Conservation (phyloP, 2,888 invertebrate genomes). For the Aradus depressus region DNA sequence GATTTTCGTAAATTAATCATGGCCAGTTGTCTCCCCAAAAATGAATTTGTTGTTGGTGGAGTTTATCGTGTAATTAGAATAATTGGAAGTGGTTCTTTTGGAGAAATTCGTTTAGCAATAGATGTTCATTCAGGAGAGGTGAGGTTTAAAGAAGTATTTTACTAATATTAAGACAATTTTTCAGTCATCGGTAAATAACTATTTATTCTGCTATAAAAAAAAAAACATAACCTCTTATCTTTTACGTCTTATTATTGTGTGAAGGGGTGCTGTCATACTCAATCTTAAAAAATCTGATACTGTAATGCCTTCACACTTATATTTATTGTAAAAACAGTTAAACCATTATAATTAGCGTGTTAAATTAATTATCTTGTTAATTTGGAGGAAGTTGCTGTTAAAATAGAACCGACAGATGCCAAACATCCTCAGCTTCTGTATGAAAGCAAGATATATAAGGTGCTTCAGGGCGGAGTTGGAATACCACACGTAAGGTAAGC, state of each 20-base stretch:
- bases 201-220: not conserved
- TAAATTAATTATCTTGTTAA: slow-evolving; percentile 1
- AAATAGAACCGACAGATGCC: slow-evolving; percentile 91
- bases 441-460: slow-evolving; percentile 97
- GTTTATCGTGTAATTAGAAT: slow-evolving; percentile 59
- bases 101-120: slow-evolving; percentile 95
- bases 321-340: not conserved
- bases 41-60: slow-evolving; percentile 77
- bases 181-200: not conserved
- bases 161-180: not conserved
- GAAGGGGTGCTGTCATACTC: not conserved
- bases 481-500: slow-evolving; percentile 88
- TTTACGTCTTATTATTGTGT: not conserved
- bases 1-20: too few species aligned
- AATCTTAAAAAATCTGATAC: not conserved
- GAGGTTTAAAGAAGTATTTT: slow-evolving; percentile 36
- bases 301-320: not conserved
- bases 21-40: too few species aligned
- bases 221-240: not conserved
- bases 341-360: not conserved
- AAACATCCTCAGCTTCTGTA: slow-evolving; percentile 98
- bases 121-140: slow-evolving; percentile 83
- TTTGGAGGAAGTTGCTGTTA: slow-evolving; percentile 92
- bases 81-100: slow-evolving; percentile 98
- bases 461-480: slow-evolving; percentile 92